Percentiles rank a stretch among this genome's conserved stretches.
These are phyloP conservation scores for Zaprionus obscuricornis DNA, from an alignment of 2,888 invertebrate genomes.

Conservation along the genomic window DNA sequence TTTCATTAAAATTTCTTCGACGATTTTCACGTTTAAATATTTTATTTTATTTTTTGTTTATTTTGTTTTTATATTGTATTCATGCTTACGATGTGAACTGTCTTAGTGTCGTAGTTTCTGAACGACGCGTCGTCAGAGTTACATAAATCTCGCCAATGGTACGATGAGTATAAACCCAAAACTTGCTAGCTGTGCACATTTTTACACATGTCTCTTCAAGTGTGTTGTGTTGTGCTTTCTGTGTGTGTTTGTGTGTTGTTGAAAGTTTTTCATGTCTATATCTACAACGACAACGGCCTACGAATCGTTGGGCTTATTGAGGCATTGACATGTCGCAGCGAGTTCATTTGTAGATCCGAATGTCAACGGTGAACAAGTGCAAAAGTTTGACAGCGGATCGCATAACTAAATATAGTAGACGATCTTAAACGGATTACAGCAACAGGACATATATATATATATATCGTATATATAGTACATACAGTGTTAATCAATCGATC, in stretches of 20 bases:
- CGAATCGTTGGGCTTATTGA: conserved; percentile 39
- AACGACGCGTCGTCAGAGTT: conserved; percentile 53
- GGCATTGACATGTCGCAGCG: conserved; percentile 46
- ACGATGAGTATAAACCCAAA: conserved; percentile 36
- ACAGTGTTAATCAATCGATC: conserved; percentile 17
- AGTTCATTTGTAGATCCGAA: conserved; percentile 70
- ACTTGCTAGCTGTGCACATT: conserved; percentile 74
- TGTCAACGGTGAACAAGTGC: conserved; percentile 71
- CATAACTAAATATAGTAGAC: not conserved
- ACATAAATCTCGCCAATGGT: conserved; percentile 71
- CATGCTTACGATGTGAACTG: conserved; percentile 30
- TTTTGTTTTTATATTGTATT: conserved; percentile 10
- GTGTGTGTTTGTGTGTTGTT: conserved; percentile 46
- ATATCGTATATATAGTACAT: not conserved
- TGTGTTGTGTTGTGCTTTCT: conserved; percentile 12
- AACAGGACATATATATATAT: conserved; percentile 32
- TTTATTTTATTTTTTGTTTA: conserved; percentile 9
- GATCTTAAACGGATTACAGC: not conserved
- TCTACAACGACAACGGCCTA: conserved; percentile 23
- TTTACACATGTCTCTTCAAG: conserved; percentile 62
- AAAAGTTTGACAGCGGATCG: conserved; percentile 45
- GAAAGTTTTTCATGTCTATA: conserved; percentile 38
- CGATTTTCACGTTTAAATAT: conserved; percentile 44
- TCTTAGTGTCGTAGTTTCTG: conserved; percentile 47
- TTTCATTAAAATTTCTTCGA: conserved; percentile 60